Base-by-base conservation (phyloP, 2,888 invertebrate genomes). In the Uloborus plumipes region DNA sequence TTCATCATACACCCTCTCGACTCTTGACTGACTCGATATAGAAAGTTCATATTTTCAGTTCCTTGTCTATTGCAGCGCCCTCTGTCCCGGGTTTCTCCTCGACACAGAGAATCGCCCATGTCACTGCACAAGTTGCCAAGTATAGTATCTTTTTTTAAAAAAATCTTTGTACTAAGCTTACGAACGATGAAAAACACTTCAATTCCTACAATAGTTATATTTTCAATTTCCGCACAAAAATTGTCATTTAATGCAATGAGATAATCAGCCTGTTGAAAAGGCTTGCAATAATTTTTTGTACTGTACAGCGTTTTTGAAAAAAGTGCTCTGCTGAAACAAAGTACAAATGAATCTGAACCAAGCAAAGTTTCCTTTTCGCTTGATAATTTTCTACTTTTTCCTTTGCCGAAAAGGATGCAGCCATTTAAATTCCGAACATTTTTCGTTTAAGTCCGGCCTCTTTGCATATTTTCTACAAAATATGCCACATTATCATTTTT, bases 51-150 rank as follows among this genome's bases (percentile, higher is more conserved):
- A n/a, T n/a, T n/a, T n/a, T n/a, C n/a, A n/a, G n/a, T n/a, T n/a
- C n/a, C n/a, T n/a, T n/a, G n/a, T n/a, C n/a, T n/a, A n/a, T n/a
- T n/a, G n/a, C n/a, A n/a, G n/a, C n/a, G n/a, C n/a, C n/a, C n/a
- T n/a, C n/a, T n/a, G n/a, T n/a, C n/a, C n/a, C n/a, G n/a, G n/a
- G n/a, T n/a, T n/a, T n/a, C n/a, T n/a, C n/a, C n/a, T n/a, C n/a
- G n/a, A n/a, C n/a, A n/a, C n/a, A n/a, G n/a, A n/a, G n/a, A n/a
- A n/a, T n/a, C n/a, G n/a, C n/a, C n/a, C n/a, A 59, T 20, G n/a
- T 59, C 59, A 2, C 22, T 9, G 13, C 59, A 59, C 20, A 59
- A 59, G 59, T 59, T 59, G 22, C 59, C 59, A 22, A 59, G n/a
- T 0, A n/a, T 22, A 59, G 3, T 22, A 59, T 59, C 59, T 14